A percentile compares a stretch with the other conserved stretches of the same genome.
Evolutionary conservation across 2,888 invertebrate species (phyloP).

Genomic region (Sminthurides aquaticus): DNA sequence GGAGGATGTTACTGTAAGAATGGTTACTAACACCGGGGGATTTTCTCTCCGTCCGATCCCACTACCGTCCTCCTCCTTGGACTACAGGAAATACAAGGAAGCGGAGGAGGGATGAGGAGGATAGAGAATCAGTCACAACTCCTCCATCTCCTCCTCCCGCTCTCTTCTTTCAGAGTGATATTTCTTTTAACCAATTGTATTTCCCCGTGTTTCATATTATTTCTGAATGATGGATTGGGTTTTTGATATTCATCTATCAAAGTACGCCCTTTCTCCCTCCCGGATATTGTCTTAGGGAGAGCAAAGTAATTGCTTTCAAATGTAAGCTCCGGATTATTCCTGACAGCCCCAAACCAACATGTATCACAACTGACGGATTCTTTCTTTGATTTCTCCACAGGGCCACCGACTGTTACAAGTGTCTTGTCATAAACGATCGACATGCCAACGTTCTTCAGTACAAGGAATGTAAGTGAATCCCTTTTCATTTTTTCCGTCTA

Average conservation of each 20-base stretch:
- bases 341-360: too few relatives aligned
- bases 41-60: too few relatives aligned
- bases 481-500: background rate
- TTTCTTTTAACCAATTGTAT: background rate
- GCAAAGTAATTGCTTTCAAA: background rate
- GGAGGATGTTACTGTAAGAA: too few relatives aligned
- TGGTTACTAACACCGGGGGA: too few relatives aligned
- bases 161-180: background rate
- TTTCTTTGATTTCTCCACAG: constrained; percentile 55
- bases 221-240: background rate
- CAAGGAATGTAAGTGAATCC: constrained; percentile 88
- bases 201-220: background rate
- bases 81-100: too few relatives aligned
- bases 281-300: background rate
- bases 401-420: constrained; percentile 80
- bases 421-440: constrained; percentile 91
- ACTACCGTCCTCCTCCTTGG: too few relatives aligned
- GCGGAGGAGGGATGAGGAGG: background rate
- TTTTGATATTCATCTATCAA: background rate
- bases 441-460: constrained; percentile 91
- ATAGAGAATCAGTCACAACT: background rate
- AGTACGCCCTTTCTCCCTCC: background rate
- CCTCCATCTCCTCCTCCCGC: background rate
- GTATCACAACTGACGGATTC: too few relatives aligned
- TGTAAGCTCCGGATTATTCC: background rate